Evolutionary conservation across 2,113 vertebrate species (phyloP), one percentile per base, ranked within the genome.

Genomic region (Orientallactaga bullata): DNA sequence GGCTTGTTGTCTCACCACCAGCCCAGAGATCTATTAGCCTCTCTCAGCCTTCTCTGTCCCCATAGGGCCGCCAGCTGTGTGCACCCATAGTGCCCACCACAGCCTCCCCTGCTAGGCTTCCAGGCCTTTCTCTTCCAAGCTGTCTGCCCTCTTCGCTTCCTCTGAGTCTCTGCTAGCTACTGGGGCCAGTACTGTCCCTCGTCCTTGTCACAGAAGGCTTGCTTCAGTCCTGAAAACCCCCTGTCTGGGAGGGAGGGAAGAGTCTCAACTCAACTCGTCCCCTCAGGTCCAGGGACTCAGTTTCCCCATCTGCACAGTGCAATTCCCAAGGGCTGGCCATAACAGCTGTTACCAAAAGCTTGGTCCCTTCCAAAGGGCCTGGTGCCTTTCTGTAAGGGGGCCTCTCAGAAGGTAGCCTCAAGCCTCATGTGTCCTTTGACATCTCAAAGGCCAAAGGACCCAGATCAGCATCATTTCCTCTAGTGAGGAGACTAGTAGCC

Each of bases 41-140:
- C 66, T 71, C 55, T 16, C 55, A 55, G 60, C 68, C 35, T 32
- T 74, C 8, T 1, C 8, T 1, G 21, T 37, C 42, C 39, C 18
- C 30, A 21, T 0, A 2, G 3, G n/a, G 20, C 15, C 1, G 1
- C 26, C 11, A 4, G 6, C 13, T 17, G 11, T 30, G 37, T 42
- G 63, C 24, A 23, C n/a, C 30, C 37, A 39, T 37, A 3, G 47
- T 3, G 47, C 51, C 55, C 30, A 6, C 69, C 20, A 3, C 9
- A 2, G 10, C 37, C 17, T 9, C 81, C 18, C 7, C 35, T 9
- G 1, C 60, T 51, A 84, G 74, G 4, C 28, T 58, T 61, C 39
- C 42, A 4, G 42, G 21, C 20, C 20, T 0, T 24, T 11, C 23
- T 83, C 84, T 60, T 71, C 87, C 88, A 58, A 35, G 79, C 32